Conservation (phyloP, 2,113 vertebrate genomes). For the Azemiops feae region DNA sequence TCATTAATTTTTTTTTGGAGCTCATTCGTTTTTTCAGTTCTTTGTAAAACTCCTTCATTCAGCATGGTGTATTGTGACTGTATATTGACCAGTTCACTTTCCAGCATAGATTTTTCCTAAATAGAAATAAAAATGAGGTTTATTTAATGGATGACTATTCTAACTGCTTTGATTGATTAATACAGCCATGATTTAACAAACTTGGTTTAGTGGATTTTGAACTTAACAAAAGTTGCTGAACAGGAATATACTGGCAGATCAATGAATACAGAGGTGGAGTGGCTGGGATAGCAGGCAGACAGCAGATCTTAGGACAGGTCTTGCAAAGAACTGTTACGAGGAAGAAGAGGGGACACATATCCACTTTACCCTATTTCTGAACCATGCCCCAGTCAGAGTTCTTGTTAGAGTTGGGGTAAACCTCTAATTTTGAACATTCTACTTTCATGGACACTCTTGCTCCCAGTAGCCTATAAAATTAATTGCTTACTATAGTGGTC, state of each 20-base stretch:
- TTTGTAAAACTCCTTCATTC: slow-evolving; percentile 68
- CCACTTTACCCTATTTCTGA: neutral
- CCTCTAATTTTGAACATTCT: neutral
- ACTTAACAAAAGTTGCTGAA: neutral
- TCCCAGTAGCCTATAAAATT: neutral
- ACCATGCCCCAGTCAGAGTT: neutral
- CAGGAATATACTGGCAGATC: neutral
- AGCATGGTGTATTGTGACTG: slow-evolving; percentile 77
- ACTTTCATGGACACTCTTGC: neutral
- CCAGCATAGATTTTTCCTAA: slow-evolving; percentile 88
- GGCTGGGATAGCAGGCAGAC: neutral
- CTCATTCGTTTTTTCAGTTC: slow-evolving; percentile 68
- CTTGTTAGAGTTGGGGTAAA: neutral
- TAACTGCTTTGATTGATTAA: neutral
- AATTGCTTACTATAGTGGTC: neutral
- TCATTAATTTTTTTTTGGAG: slow-evolving; percentile 77
- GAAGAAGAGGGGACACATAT: neutral
- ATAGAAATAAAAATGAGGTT: slow-evolving; percentile 11
- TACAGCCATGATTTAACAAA: neutral
- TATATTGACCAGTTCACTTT: slow-evolving; percentile 84
- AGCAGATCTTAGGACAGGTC: neutral
- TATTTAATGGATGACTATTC: neutral
- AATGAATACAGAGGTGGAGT: neutral
- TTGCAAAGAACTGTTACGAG: neutral
- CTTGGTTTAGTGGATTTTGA: neutral